A percentile compares a stretch with the other conserved stretches of the same genome.
These are phyloP conservation scores for Diphyllodes magnificus DNA, from an alignment of 2,113 vertebrate genomes.

Conservation along the genomic window DNA sequence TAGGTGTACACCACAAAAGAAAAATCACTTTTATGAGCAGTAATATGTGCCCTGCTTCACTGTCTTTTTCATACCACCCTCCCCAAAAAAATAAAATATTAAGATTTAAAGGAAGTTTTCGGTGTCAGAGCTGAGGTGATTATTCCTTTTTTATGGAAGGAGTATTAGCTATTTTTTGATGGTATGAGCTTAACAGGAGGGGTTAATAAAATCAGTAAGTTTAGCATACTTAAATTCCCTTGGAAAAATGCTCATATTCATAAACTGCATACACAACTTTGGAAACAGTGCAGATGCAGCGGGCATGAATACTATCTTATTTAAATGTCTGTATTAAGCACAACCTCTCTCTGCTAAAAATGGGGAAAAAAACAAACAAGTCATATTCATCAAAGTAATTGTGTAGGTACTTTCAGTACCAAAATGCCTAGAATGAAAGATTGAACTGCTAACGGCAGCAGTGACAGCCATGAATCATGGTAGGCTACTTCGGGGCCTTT, in stretches of 20 bases:
- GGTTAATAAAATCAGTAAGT: constrained; percentile 15
- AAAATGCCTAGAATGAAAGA: constrained; percentile 95
- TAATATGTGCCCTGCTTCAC: constrained; percentile 13
- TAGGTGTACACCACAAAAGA: constrained; percentile 45
- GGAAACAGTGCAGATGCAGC: constrained; percentile 63
- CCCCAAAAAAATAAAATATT: background rate
- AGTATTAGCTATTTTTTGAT: constrained; percentile 26
- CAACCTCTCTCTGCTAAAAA: constrained; percentile 82
- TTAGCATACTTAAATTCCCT: constrained; percentile 52
- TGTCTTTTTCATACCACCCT: constrained; percentile 27
- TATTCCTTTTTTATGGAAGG: constrained; percentile 32
- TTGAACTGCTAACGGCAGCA: constrained; percentile 92
- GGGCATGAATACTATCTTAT: constrained; percentile 79
- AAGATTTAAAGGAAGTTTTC: constrained; percentile 51
- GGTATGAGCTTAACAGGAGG: constrained; percentile 14
- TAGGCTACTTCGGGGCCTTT: constrained; percentile 92
- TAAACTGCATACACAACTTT: constrained; percentile 65
- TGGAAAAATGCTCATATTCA: constrained; percentile 48
- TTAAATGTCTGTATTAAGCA: constrained; percentile 86
- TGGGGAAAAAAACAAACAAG: constrained; percentile 87
- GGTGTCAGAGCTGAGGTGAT: constrained; percentile 43
- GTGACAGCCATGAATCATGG: constrained; percentile 98
- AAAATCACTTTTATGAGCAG: constrained; percentile 49
- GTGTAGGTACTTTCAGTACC: constrained; percentile 95
- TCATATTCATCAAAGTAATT: constrained; percentile 99